Percentiles rank a stretch among this genome's conserved stretches.
These are phyloP conservation scores for Spheniscus mendiculus DNA, from an alignment of 2,113 vertebrate genomes.

Conservation along the genomic window DNA sequence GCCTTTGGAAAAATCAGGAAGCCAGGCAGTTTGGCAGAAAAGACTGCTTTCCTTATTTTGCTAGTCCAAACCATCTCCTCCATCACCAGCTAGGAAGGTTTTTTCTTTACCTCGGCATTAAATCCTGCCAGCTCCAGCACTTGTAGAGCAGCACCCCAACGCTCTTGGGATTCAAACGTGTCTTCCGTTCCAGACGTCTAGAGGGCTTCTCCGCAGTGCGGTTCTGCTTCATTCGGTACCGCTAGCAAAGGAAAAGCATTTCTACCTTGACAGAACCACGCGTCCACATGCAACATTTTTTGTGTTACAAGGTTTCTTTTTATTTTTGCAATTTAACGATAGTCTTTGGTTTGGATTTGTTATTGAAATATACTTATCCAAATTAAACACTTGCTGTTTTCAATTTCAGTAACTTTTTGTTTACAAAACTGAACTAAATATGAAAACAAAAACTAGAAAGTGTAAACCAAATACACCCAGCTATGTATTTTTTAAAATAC, in stretches of 20 bases:
- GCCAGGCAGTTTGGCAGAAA: neutral
- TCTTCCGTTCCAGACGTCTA: neutral
- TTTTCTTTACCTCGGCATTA: neutral
- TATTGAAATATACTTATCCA: neutral
- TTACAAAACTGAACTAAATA: neutral
- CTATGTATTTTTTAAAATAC: neutral
- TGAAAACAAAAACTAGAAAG: neutral
- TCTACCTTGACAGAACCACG: neutral
- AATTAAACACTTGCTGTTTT: neutral
- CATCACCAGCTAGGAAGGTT: neutral
- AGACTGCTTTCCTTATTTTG: neutral
- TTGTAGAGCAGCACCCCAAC: neutral
- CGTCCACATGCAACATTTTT: rapidly evolving
- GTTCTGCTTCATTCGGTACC: neutral
- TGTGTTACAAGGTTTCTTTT: neutral
- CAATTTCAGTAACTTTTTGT: neutral
- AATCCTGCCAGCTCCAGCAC: neutral
- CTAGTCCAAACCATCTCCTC: neutral
- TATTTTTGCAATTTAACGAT: neutral
- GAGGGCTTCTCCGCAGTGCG: neutral
- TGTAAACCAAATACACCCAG: neutral
- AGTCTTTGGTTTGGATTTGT: neutral
- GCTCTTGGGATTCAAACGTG: neutral
- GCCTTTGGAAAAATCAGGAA: neutral
- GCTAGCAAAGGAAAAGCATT: neutral